Conservation (phyloP, 2,113 vertebrate species). For the Puntigrus tetrazona region DNA sequence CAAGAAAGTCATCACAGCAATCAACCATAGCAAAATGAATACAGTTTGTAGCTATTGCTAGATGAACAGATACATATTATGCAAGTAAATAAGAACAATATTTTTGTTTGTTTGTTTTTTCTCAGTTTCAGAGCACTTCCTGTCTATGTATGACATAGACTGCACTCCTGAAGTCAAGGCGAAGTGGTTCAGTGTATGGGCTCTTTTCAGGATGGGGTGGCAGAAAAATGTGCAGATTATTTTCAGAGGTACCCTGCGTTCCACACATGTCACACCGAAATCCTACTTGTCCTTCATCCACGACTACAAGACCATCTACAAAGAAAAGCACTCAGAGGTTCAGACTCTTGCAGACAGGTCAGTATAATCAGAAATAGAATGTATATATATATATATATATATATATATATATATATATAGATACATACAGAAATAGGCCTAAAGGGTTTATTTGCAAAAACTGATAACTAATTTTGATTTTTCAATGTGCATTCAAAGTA, state of each 20-base stretch:
- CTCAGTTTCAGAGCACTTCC: constrained; percentile 91
- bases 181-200: constrained; percentile 97
- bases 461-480: too few species aligned
- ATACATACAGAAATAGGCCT: too few species aligned
- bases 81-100: not conserved
- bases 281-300: constrained; percentile 96
- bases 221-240: constrained; percentile 92
- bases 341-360: constrained; percentile 88
- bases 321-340: constrained; percentile 85
- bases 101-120: constrained; percentile 14
- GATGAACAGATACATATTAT: not conserved
- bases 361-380: not conserved
- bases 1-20: too few species aligned
- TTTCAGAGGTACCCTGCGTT: constrained; percentile 91
- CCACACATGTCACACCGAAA: constrained; percentile 92
- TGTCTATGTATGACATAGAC: constrained; percentile 84
- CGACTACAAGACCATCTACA: constrained; percentile 88
- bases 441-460: too few species aligned
- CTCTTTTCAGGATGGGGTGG: constrained; percentile 92
- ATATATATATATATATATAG: not conserved
- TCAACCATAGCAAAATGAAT: too few species aligned
- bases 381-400: not conserved
- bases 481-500: too few species aligned
- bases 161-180: constrained; percentile 82
- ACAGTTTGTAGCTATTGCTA: not conserved